Evolutionary conservation across 2,113 vertebrate genomes (phyloP), one percentile per base, ranked within the genome.

Genomic region (Piaya cayana): DNA sequence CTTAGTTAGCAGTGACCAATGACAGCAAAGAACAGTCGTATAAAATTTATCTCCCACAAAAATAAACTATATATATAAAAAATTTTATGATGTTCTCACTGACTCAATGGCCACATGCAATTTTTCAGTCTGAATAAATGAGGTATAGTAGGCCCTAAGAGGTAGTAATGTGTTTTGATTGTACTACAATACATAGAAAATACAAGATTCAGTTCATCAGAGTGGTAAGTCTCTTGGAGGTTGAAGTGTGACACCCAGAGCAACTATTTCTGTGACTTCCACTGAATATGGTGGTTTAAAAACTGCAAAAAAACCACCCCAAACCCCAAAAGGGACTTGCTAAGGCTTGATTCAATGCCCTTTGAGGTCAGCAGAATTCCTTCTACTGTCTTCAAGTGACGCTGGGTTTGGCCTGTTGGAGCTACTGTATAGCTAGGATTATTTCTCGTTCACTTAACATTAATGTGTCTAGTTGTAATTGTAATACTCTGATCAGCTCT

Each of bases 131-230:
- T 98, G 98, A 98, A 98, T 96, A 98, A 98, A 98, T 99, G 99
- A 99, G 99, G 99, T 99, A 99, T 98, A 98, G 98, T 98, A 98
- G 98, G 98, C 98, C 98, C 97, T 98, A 98, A 98, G 99, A 99
- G 99, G 99, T 99, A 99, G 99, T 98, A 98, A 98, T 98, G 98
- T 99, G 98, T 98, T 98, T 98, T 98, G 99, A 99, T 99, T 99
- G 99, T 99, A 98, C 98, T 98, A 98, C 97, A 99, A 99, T 96
- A 96, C 96, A 98, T 92, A 98, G 97, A 96, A 98, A 98, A 98
- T 95, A 97, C 88, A 98, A 97, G 97, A 97, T 97, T 97, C 97
- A 98, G 97, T 97, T 98, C 96, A 96, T 98, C 97, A 96, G 96
- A 97, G 96, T 95, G 96, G 97, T 96, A 98, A 98, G 97, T 97